Evolutionary conservation across 1,140 invertebrate species (phyloP).

Genomic region (Lordiphosa stackelbergi): DNA sequence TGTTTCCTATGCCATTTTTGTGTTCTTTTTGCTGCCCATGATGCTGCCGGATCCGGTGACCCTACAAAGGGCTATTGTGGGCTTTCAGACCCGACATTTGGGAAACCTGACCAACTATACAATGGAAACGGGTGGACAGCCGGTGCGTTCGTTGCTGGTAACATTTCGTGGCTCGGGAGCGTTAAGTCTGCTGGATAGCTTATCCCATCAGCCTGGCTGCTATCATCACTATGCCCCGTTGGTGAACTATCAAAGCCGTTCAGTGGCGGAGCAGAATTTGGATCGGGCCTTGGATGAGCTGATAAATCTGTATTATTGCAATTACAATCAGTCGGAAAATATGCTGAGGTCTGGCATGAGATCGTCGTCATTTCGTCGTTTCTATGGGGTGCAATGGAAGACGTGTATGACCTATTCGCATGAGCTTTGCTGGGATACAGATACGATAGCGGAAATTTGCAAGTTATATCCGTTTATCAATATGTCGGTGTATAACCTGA

Average conservation of each 20-base stretch:
- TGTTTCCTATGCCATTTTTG: constrained; percentile 35
- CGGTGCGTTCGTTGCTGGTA: constrained; percentile 44
- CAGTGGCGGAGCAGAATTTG: neutral
- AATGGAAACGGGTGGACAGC: constrained; percentile 38
- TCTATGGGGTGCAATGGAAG: constrained; percentile 48
- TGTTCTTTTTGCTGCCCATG: constrained; percentile 44
- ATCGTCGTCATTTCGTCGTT: constrained; percentile 28
- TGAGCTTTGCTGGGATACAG: constrained; percentile 36
- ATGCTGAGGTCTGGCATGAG: constrained; percentile 42
- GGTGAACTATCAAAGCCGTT: constrained; percentile 24
- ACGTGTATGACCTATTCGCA: constrained; percentile 28
- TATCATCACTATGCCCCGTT: constrained; percentile 53
- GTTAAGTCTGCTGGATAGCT: constrained; percentile 30
- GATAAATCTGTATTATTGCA: constrained; percentile 28
- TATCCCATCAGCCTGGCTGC: constrained; percentile 42
- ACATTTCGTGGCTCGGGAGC: constrained; percentile 55
- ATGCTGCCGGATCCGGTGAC: constrained; percentile 39
- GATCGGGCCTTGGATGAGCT: constrained; percentile 25
- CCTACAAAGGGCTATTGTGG: constrained; percentile 25
- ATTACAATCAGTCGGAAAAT: constrained; percentile 36
- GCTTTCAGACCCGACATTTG: constrained; percentile 16
- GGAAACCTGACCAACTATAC: constrained; percentile 39
- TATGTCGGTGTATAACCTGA: constrained; percentile 58
- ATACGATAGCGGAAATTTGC: constrained; percentile 38
- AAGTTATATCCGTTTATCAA: constrained; percentile 53